Evolutionary conservation across 2,888 invertebrate genomes (phyloP), one percentile per base, ranked within the genome.

Genomic region (Papilio elwesi): DNA sequence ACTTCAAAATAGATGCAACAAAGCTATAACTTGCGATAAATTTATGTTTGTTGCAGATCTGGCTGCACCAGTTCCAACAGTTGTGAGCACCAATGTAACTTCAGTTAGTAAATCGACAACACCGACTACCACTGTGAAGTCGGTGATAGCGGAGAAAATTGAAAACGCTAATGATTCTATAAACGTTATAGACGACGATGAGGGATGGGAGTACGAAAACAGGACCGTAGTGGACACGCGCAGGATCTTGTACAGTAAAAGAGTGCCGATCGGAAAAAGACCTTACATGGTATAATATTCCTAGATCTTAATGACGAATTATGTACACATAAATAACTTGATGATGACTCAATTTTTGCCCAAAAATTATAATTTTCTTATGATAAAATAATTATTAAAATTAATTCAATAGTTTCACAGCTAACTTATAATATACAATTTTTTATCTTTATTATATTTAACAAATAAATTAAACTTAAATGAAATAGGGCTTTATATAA

Each of bases 161-260:
- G 36, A 67, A 47, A 10, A 74, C 77, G 52, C 26, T 0, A 78
- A 76, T 15, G 72, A 15, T 52, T 67, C 73, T 8, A 55, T 57
- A 11, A 70, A 66, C 10, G 74, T 74, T 67, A 16, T 71, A 74
- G 83, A 81, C 2, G 90, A 89, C 53, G 90, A 93, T 51, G 88
- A 83, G n/a, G 84, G 86, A 0, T 91, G 93, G 93, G 88, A 87
- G 53, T 91, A 77, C 64, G 92, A 92, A 76, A 92, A 93, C 43
- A 87, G 78, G 0, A 89, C 88, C 0, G 16, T 75, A 5, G 85
- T 92, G 11, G 92, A 93, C 55, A 84, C 89, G 0, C 88, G 93
- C 76, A 86, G 93, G 75, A 91, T 93, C 52, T 75, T 93, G 38
- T 90, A 90, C 73, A 90, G 92, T 74, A 92, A 88, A 76, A 83